phyloP scores from a whole-genome alignment of 2,113 vertebrate species.

The Amazona vittata region DNA sequence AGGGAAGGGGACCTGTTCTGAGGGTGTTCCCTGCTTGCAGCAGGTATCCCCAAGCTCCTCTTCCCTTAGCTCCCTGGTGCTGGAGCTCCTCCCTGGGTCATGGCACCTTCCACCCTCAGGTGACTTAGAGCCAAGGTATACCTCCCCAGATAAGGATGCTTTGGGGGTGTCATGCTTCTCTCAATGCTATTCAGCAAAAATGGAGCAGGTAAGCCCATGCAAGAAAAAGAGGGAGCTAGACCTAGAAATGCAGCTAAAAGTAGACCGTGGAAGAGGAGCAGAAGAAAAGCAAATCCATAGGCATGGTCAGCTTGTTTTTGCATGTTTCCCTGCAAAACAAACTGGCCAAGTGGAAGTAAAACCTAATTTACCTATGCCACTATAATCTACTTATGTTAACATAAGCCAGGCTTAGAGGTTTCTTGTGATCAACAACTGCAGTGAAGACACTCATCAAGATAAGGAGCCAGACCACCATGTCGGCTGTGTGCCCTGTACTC shows the following conservation, averaged over 20 bases:
- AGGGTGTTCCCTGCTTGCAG: neutral
- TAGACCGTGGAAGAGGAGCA: neutral
- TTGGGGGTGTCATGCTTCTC: neutral
- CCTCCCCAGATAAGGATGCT: neutral
- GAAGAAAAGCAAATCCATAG: neutral
- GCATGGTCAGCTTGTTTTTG: neutral
- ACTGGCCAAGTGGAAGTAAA: neutral
- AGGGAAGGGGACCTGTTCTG: neutral
- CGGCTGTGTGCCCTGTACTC: rapidly evolving
- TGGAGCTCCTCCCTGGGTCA: neutral
- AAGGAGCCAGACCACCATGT: neutral
- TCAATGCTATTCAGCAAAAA: neutral
- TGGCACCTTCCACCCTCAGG: neutral
- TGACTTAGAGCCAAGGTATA: neutral
- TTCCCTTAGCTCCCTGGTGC: neutral
- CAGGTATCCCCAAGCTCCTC: neutral
- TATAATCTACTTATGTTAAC: neutral
- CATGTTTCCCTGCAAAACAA: neutral
- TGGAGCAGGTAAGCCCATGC: neutral
- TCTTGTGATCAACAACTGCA: neutral
- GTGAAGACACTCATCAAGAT: neutral
- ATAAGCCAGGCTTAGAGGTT: neutral
- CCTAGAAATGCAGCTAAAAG: neutral
- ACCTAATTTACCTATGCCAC: neutral
- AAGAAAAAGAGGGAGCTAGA: neutral